Conservation (phyloP, 2,797 vertebrate species). For the Alcedo quadribrachys region DNA sequence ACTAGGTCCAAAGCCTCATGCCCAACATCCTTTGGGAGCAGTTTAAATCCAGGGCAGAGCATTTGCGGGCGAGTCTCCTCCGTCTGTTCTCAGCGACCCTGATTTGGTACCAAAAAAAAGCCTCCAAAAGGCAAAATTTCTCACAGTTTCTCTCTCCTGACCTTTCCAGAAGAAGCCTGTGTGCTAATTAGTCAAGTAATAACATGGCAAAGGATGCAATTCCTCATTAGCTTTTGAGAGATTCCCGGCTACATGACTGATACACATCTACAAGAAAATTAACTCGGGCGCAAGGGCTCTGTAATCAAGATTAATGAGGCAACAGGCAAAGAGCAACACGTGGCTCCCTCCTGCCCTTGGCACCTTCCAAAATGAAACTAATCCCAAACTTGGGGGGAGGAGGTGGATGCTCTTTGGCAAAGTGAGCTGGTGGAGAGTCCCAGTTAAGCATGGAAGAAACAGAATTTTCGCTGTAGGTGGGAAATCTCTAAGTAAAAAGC, state of each 20-base stretch:
- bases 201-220: conserved; percentile 20
- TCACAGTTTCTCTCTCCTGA: neutral
- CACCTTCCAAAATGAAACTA: neutral
- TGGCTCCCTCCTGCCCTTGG: neutral
- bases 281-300: conserved; percentile 43
- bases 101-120: neutral
- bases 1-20: neutral
- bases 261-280: conserved; percentile 64
- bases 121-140: neutral
- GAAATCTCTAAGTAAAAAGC: neutral
- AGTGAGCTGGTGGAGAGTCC: neutral
- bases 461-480: neutral
- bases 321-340: neutral
- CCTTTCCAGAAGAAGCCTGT: conserved; percentile 11
- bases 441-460: neutral
- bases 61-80: neutral
- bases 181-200: conserved; percentile 69
- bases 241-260: conserved; percentile 63
- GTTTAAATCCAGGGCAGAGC: neutral
- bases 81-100: neutral
- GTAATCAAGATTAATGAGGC: conserved; percentile 65
- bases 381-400: too few species aligned
- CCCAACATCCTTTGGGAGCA: neutral
- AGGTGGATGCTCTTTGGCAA: rapidly evolving
- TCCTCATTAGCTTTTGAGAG: conserved; percentile 65